phyloP scores from a whole-genome alignment of 2,888 invertebrate genomes.

The Blastobasis lacticolella region DNA sequence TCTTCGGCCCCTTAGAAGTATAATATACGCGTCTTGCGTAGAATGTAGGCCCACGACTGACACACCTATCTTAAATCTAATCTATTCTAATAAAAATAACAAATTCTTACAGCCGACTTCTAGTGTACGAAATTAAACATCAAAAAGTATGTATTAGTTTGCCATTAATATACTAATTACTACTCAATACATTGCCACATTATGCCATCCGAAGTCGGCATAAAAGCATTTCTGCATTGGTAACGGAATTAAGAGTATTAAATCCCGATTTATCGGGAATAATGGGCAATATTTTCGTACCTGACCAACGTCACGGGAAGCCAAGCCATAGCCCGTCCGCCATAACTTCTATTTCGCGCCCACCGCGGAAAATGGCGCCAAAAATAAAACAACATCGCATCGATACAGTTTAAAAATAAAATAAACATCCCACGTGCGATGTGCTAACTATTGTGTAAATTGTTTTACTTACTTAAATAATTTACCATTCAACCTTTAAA shows the following conservation, averaged over 20 bases:
- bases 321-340: slow-evolving; percentile 9
- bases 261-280: slow-evolving; percentile 7
- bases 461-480: slow-evolving; percentile 17
- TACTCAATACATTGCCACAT: neutral
- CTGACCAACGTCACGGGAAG: slow-evolving; percentile 10
- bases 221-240: slow-evolving; percentile 5
- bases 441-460: slow-evolving; percentile 29
- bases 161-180: too few relatives aligned
- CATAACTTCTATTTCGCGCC: slow-evolving; percentile 19
- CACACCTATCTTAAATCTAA: slow-evolving; percentile 20
- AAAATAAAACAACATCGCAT: slow-evolving; percentile 31
- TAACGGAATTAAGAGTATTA: slow-evolving; percentile 4
- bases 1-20: slow-evolving; percentile 83
- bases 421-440: slow-evolving; percentile 16
- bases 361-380: slow-evolving; percentile 26
- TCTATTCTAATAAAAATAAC: too few relatives aligned
- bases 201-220: slow-evolving; percentile 1
- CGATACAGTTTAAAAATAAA: slow-evolving; percentile 34
- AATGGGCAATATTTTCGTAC: slow-evolving; percentile 12
- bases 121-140: too few relatives aligned
- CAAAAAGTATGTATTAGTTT: too few relatives aligned
- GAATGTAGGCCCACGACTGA: slow-evolving; percentile 27
- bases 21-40: slow-evolving; percentile 25
- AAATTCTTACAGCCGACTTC: too few relatives aligned
- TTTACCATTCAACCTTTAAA: slow-evolving; percentile 4